Percentiles rank a stretch among this genome's conserved stretches.
Conservation (phyloP, 2,797 vertebrate species). For the Oreochromis mossambicus region DNA sequence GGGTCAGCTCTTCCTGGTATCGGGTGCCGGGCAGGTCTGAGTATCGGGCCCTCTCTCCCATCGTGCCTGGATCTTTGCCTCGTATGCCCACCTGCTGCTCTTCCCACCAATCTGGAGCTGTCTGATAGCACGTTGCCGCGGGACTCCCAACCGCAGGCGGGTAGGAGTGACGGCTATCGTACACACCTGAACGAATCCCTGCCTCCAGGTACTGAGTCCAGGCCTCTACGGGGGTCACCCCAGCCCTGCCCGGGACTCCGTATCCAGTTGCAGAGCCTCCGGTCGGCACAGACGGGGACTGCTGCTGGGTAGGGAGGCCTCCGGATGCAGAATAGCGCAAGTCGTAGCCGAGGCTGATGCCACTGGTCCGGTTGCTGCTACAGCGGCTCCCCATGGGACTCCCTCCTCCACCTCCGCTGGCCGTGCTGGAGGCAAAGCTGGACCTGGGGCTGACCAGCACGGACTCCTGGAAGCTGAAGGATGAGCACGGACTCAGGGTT, state of each 20-base stretch:
- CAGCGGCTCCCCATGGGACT: slow-evolving; percentile 83
- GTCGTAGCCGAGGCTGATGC: slow-evolving; percentile 89
- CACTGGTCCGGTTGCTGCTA: slow-evolving; percentile 88
- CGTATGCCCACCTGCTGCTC: slow-evolving; percentile 50
- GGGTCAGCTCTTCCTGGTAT: slow-evolving; percentile 79
- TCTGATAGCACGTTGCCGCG: slow-evolving; percentile 62
- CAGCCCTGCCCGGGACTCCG: slow-evolving; percentile 38
- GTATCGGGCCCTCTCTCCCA: slow-evolving; percentile 68
- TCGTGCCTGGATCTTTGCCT: slow-evolving; percentile 63
- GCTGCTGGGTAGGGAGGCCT: slow-evolving; percentile 69
- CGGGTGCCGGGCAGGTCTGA: slow-evolving; percentile 77
- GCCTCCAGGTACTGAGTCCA: slow-evolving; percentile 76
- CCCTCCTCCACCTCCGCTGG: slow-evolving; percentile 78
- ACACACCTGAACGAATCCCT: slow-evolving; percentile 48
- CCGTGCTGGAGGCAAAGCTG: slow-evolving; percentile 86
- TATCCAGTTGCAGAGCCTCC: slow-evolving; percentile 48
- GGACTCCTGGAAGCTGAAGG: slow-evolving; percentile 82
- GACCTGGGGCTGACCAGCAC: slow-evolving; percentile 82
- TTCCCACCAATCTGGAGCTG: slow-evolving; percentile 75
- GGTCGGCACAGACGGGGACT: slow-evolving; percentile 53
- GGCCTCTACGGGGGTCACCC: slow-evolving; percentile 65
- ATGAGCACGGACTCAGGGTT: slow-evolving; percentile 79
- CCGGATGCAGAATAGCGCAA: slow-evolving; percentile 72
- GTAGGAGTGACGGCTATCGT: slow-evolving; percentile 85
- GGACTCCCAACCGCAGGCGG: slow-evolving; percentile 83